Evolutionary conservation across 1,140 invertebrate species (phyloP).

Genomic region (Diachasmimorpha longicaudata): DNA sequence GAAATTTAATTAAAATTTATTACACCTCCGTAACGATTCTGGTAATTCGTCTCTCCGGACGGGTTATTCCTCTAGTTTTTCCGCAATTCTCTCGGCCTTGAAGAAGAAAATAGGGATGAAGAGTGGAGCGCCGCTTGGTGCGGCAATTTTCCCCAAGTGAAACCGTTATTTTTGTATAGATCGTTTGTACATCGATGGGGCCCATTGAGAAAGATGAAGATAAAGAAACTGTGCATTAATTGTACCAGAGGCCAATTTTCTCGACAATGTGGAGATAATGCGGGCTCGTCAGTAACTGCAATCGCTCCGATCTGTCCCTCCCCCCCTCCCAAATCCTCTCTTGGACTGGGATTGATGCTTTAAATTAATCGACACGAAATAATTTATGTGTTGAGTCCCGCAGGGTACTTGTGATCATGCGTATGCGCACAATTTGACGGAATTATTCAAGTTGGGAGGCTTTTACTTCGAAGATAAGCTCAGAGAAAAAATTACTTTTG

Average conservation of each 20-base stretch:
- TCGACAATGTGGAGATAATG: not conserved
- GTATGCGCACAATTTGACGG: constrained; percentile 25
- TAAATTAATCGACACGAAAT: not conserved
- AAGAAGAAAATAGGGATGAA: not conserved
- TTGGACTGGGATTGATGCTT: not conserved
- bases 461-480: not conserved
- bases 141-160: constrained; percentile 20
- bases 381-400: not conserved
- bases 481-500: too few relatives aligned
- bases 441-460: not conserved
- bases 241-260: not conserved
- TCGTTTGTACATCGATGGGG: constrained; percentile 33
- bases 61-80: constrained; percentile 8
- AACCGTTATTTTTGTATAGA: constrained; percentile 36
- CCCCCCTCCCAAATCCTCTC: too few relatives aligned
- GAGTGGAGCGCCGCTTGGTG: constrained; percentile 29
- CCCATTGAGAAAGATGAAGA: not conserved
- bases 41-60: not conserved
- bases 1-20: not conserved
- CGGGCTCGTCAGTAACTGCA: not conserved
- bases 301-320: not conserved
- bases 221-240: not conserved
- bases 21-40: not conserved
- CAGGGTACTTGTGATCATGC: constrained; percentile 19
- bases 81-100: constrained; percentile 10